phyloP scores from a whole-genome alignment of 2,888 invertebrate genomes.

The Dioctria rufipes region DNA sequence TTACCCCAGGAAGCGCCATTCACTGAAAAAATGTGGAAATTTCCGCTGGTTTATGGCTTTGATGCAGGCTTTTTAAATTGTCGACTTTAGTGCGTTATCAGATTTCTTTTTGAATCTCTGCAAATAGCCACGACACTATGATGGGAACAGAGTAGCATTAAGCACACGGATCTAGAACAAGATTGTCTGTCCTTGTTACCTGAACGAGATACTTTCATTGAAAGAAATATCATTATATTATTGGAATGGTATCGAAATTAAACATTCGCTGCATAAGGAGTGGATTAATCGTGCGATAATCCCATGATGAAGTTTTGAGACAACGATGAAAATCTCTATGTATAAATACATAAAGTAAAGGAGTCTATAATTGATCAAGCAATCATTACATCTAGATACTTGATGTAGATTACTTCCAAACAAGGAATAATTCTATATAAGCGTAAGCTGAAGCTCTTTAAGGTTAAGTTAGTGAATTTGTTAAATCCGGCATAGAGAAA shows the following conservation, averaged over 20 bases:
- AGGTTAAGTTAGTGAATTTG: too few relatives aligned
- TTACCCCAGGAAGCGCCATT: conserved; percentile 19
- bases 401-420: too few relatives aligned
- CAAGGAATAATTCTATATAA: too few relatives aligned
- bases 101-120: not conserved
- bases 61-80: not conserved
- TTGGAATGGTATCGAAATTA: not conserved
- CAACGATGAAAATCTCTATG: too few relatives aligned
- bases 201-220: not conserved
- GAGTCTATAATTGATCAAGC: too few relatives aligned
- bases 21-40: conserved; percentile 35
- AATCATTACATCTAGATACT: too few relatives aligned
- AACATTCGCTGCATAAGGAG: not conserved
- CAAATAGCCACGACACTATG: not conserved
- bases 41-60: conserved; percentile 1
- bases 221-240: not conserved
- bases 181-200: not conserved
- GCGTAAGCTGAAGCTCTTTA: too few relatives aligned
- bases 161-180: not conserved
- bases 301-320: too few relatives aligned
- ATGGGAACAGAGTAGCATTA: not conserved
- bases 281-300: too few relatives aligned
- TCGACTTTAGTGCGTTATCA: not conserved
- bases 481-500: not conserved
- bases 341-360: too few relatives aligned